Conservation (phyloP, 2,797 vertebrate species). For the Vultur gryphus region DNA sequence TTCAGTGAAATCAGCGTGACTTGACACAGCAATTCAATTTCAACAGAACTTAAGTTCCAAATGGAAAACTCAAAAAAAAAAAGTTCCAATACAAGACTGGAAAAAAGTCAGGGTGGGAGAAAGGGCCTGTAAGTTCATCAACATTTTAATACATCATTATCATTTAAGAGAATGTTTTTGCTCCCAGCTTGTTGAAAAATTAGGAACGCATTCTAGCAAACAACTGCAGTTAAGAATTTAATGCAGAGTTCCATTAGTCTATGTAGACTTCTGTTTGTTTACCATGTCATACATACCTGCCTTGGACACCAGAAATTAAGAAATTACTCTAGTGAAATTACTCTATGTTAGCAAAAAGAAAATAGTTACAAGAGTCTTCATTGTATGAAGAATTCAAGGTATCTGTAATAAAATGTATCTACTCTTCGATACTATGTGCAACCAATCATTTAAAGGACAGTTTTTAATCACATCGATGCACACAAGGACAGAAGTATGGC, state of each 20-base stretch:
- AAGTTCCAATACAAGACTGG: not conserved
- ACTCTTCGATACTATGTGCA: not conserved
- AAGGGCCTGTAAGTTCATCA: not conserved
- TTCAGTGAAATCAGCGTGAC: not conserved
- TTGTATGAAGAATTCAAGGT: not conserved
- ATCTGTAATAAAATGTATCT: not conserved
- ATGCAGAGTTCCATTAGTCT: not conserved
- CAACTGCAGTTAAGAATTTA: not conserved
- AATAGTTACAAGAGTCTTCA: not conserved
- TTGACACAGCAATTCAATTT: not conserved
- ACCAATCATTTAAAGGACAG: not conserved
- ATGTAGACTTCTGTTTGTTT: not conserved
- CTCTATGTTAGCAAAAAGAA: not conserved
- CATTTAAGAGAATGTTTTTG: not conserved
- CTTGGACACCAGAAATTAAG: not conserved
- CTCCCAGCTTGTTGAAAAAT: not conserved
- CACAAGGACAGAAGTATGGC: not conserved
- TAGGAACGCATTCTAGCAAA: not conserved
- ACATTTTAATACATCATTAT: not conserved
- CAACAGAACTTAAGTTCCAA: not conserved
- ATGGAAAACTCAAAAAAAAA: not conserved
- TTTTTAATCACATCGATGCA: not conserved
- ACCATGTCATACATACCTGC: not conserved
- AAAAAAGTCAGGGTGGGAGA: not conserved
- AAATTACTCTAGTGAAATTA: not conserved